Conservation (phyloP, 2,888 invertebrate genomes). For the Orchesella flavescens region DNA sequence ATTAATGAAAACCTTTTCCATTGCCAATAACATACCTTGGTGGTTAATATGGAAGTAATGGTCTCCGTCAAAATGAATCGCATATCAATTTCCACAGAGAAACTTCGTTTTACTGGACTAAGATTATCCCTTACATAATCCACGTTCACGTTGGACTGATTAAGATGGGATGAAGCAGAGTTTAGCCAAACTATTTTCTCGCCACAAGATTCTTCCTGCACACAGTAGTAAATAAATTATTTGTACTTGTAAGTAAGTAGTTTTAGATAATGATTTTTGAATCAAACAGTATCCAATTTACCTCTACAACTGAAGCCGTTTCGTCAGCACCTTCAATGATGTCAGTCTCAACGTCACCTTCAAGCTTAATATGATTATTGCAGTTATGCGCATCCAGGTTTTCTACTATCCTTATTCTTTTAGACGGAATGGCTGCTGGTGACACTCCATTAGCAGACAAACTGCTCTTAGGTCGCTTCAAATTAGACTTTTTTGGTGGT, state of each 20-base stretch:
- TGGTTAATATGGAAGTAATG: slow-evolving; percentile 21
- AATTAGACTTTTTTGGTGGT: slow-evolving; percentile 37
- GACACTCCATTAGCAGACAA: background rate
- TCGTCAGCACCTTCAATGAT: slow-evolving; percentile 30
- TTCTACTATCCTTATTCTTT: slow-evolving; percentile 55
- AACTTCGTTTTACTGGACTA: slow-evolving; percentile 23
- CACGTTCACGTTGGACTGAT: slow-evolving; percentile 29
- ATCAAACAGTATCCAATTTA: too few species aligned
- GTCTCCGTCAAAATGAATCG: slow-evolving; percentile 41
- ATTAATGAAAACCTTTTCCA: background rate
- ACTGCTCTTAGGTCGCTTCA: slow-evolving; percentile 31
- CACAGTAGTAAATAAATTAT: too few species aligned
- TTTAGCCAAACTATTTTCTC: slow-evolving; percentile 44
- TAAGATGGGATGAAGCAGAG: slow-evolving; percentile 32
- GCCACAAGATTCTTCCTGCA: slow-evolving; percentile 23
- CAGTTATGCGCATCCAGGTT: slow-evolving; percentile 19
- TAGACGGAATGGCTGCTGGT: background rate
- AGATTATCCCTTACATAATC: slow-evolving; percentile 43
- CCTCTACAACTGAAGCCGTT: slow-evolving; percentile 26
- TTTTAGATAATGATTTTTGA: too few species aligned
- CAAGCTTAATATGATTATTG: slow-evolving; percentile 11
- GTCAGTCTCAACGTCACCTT: background rate
- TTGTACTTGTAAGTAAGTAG: too few species aligned
- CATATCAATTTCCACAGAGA: slow-evolving; percentile 60
- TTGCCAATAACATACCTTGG: slow-evolving; percentile 25